Percentiles rank a stretch among this genome's conserved stretches.
Evolutionary conservation across 2,113 vertebrate species (phyloP).

Genomic region (Erythrocercus mccallii): DNA sequence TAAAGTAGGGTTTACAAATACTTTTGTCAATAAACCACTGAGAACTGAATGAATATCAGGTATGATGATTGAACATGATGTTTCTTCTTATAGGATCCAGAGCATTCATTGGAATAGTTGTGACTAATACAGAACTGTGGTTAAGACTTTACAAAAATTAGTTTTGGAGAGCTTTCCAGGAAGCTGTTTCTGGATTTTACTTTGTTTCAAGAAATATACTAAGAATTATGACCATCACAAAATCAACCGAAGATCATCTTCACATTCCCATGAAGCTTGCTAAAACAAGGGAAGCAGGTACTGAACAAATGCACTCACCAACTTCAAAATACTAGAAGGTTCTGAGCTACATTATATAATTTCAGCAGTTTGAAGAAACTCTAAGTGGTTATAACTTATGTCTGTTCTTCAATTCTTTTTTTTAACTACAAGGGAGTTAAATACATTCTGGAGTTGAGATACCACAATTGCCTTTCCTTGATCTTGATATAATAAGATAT

Average conservation of each 20-base stretch:
- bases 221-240: background rate
- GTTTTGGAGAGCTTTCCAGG: constrained; percentile 46
- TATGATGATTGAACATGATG: background rate
- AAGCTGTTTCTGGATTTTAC: constrained; percentile 25
- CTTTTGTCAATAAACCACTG: background rate
- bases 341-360: background rate
- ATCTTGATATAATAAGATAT: background rate
- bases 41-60: background rate
- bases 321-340: background rate
- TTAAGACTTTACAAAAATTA: constrained; percentile 29
- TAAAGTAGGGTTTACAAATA: background rate
- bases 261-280: background rate
- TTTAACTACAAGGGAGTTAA: background rate
- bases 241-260: background rate
- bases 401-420: background rate
- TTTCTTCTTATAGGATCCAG: background rate
- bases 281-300: background rate
- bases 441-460: background rate
- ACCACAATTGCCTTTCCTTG: background rate
- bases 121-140: constrained; percentile 47
- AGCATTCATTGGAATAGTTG: constrained; percentile 35
- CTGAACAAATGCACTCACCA: background rate
- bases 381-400: background rate
- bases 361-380: background rate
- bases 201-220: background rate